Base-by-base conservation (phyloP, 2,113 vertebrate species). In the Syngnathus floridae region DNA sequence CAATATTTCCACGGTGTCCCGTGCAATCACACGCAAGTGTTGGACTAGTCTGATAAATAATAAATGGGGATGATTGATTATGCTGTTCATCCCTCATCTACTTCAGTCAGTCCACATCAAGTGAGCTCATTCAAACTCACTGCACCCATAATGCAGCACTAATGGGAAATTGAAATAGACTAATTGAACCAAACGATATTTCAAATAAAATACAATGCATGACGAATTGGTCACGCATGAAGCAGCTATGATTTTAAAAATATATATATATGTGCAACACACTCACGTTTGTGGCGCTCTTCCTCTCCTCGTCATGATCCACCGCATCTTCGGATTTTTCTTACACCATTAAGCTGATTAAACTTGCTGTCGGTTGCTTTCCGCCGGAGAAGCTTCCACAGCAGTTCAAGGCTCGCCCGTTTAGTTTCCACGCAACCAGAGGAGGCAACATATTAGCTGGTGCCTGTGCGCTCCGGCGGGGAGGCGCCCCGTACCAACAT, bases 361-460 rank as follows among this genome's bases (percentile, higher is more conserved):
- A 83, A 83, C 65, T 82, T 80, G 54, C 54, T 3, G 54, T 31
- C 21, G 8, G 49, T 22, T 54, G 51, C n/a, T 54, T 54, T 54
- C 77, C 70, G 31, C 68, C 74, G 79, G 71, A 79, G 78, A 78
- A 54, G 75, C 78, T 57, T 62, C 51, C 37, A 45, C 72, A 46
- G 46, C 72, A 41, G 69, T 69, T 52, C 67, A 63, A 64, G 56
- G 62, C 65, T 70, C 62, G 36, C 72, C 64, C 72, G 7, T 38
- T 73, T 56, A 84, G 87, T 90, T 86, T 86, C 88, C 83, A 88
- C 79, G 87, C 88, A 88, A 87, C 87, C 64, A 76, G 40, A 69
- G 70, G 75, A 79, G 70, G 22, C 65, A 73, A 73, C 73, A 74
- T 67, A 70, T 74, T 65, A 38, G 56, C 67, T 19, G 66, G 75